Evolutionary conservation across 2,888 invertebrate genomes (phyloP).

Genomic region (Hypomecis punctinalis): DNA sequence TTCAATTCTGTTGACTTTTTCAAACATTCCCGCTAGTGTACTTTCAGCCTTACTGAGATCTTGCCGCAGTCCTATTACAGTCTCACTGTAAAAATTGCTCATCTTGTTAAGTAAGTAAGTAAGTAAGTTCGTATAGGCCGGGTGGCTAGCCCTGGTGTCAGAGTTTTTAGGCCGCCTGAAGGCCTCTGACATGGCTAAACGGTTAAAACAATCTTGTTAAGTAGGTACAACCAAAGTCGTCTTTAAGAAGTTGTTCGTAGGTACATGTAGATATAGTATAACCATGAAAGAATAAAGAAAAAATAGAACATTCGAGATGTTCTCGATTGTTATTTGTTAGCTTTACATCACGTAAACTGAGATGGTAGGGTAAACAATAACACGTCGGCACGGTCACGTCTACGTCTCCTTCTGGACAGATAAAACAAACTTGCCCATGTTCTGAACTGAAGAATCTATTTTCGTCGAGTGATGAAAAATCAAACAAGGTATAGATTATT

Average conservation of each 20-base stretch:
- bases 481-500: slow-evolving; percentile 1
- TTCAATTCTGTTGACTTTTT: slow-evolving; percentile 62
- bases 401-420: slow-evolving; percentile 25
- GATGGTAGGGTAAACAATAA: slow-evolving; percentile 36
- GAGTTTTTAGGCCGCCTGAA: no score
- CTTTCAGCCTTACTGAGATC: slow-evolving; percentile 55
- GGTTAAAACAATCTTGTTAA: no score
- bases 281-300: not conserved
- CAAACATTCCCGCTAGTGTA: slow-evolving; percentile 49
- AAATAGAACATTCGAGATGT: slow-evolving; percentile 16
- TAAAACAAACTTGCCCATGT: slow-evolving; percentile 22
- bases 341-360: slow-evolving; percentile 31
- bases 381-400: slow-evolving; percentile 29
- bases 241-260: no score
- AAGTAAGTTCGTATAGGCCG: no score
- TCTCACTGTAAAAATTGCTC: no score
- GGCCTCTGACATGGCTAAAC: no score
- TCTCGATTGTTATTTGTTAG: slow-evolving; percentile 36
- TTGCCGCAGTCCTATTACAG: slow-evolving; percentile 53
- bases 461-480: slow-evolving; percentile 15
- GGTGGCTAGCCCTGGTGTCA: no score
- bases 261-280: no score
- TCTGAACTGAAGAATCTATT: slow-evolving; percentile 17
- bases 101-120: no score
- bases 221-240: no score